phyloP scores from a whole-genome alignment of 2,797 vertebrate genomes.

The Chrosomus eos region DNA sequence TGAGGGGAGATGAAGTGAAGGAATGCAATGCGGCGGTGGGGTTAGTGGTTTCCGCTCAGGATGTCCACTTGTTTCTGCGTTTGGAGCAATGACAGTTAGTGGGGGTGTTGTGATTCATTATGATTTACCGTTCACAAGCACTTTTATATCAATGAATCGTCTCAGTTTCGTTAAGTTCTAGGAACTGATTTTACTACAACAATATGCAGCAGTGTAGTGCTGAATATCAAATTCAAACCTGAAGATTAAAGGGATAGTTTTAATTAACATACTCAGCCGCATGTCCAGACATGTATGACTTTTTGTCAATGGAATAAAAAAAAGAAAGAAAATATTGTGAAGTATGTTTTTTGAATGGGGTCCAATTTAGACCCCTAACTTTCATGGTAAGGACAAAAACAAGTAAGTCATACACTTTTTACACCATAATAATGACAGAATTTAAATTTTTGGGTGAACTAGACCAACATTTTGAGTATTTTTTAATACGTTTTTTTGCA shows the following conservation, averaged over 20 bases:
- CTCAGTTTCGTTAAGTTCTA: neutral
- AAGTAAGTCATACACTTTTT: neutral
- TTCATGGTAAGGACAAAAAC: neutral
- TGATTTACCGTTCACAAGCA: slow-evolving; percentile 26
- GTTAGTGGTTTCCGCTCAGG: slow-evolving; percentile 77
- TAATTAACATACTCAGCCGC: neutral
- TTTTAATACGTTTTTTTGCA: too few species aligned
- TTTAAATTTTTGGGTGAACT: neutral
- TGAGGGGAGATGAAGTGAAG: slow-evolving; percentile 73
- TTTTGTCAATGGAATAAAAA: neutral
- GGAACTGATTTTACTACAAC: neutral
- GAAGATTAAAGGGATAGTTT: neutral
- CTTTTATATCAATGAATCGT: slow-evolving; percentile 6
- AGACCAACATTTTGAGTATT: neutral
- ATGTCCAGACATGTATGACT: neutral
- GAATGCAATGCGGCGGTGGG: slow-evolving; percentile 71
- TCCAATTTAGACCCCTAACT: neutral
- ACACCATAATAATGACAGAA: neutral
- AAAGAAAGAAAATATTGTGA: neutral
- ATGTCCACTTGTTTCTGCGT: slow-evolving; percentile 49
- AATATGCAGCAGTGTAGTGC: neutral
- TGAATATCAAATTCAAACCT: neutral
- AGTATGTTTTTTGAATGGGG: neutral
- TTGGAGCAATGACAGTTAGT: slow-evolving; percentile 32
- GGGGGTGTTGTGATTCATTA: slow-evolving; percentile 45